These are phyloP conservation scores for Sebastes trivittatus DNA, from an alignment of 2,797 vertebrate genomes.

Conservation along the genomic window DNA sequence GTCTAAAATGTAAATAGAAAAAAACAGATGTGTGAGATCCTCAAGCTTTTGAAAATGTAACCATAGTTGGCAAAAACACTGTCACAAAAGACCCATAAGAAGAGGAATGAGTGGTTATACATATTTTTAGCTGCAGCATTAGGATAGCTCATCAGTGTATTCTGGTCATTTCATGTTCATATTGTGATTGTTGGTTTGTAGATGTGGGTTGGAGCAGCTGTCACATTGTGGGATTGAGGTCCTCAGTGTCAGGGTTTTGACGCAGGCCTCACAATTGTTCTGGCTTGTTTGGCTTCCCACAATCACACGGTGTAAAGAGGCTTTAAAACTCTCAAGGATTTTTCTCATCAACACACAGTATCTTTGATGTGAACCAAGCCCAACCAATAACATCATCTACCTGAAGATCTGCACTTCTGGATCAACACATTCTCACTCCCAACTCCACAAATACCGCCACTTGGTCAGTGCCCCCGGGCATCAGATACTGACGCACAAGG, in stretches of 20 bases:
- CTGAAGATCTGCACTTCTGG: background rate
- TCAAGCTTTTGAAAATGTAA: background rate
- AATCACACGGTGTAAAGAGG: background rate
- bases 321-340: background rate
- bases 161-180: background rate
- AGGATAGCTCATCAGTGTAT: background rate
- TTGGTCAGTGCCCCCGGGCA: too few species aligned
- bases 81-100: background rate
- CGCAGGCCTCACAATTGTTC: background rate
- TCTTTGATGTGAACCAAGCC: background rate
- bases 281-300: too few species aligned
- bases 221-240: background rate
- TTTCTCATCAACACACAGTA: background rate
- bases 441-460: too few species aligned
- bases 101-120: background rate
- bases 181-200: background rate
- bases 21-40: background rate
- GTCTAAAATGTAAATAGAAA: background rate
- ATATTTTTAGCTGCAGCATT: background rate
- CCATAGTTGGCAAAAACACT: background rate
- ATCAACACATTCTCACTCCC: too few species aligned
- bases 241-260: background rate
- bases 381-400: background rate
- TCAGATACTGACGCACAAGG: fast-evolving
- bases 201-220: background rate